Conservation (phyloP, 2,113 vertebrate genomes). For the Tauraco erythrolophus region DNA sequence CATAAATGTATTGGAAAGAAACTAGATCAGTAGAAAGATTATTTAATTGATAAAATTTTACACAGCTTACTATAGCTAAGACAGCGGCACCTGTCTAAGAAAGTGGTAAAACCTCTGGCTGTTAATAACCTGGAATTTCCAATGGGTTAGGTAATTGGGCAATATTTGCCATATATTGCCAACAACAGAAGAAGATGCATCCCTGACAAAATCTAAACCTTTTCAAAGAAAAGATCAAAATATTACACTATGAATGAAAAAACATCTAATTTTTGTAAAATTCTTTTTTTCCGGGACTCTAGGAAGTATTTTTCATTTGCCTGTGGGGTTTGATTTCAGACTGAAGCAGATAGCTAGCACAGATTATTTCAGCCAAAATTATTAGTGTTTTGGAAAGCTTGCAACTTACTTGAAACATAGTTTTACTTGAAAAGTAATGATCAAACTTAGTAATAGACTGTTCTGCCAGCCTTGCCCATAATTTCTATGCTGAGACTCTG, state of each 20-base stretch:
- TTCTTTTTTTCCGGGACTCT: background rate
- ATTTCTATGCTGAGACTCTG: background rate
- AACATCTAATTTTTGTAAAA: background rate
- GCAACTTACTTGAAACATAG: background rate
- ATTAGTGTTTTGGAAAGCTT: background rate
- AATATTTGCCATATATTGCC: background rate
- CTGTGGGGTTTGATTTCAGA: background rate
- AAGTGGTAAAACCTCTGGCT: background rate
- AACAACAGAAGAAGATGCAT: background rate
- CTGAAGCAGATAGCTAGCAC: background rate
- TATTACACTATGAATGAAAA: background rate
- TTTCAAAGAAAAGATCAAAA: background rate
- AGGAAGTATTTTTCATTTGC: background rate
- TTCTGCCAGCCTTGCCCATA: background rate
- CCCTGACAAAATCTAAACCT: background rate
- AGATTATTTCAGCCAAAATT: background rate
- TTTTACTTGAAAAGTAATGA: background rate
- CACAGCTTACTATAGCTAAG: background rate
- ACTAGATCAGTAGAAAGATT: background rate
- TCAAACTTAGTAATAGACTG: background rate
- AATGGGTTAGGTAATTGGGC: background rate
- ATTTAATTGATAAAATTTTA: background rate
- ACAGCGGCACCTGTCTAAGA: background rate
- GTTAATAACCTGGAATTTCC: background rate
- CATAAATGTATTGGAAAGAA: background rate